These are phyloP conservation scores for Sapajus apella DNA, from an alignment of 2,113 vertebrate genomes.

Conservation along the genomic window DNA sequence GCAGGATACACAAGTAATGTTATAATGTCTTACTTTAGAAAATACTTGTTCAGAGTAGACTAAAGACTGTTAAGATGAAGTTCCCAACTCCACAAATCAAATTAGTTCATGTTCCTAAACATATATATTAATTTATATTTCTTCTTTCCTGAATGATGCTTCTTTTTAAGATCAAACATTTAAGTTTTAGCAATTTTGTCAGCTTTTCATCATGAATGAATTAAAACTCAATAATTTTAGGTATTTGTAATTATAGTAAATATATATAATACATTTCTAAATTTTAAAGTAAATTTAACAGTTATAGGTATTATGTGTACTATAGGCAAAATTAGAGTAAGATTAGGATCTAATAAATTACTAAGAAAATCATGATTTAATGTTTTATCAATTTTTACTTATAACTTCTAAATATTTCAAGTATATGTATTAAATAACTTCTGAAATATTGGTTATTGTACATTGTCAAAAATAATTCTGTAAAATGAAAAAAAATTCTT, in stretches of 20 bases:
- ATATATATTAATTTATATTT: not conserved
- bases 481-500: not conserved
- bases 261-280: not conserved
- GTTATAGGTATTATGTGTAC: not conserved
- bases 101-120: not conserved
- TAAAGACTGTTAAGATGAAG: not conserved
- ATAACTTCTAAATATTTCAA: not conserved
- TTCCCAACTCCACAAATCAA: not conserved
- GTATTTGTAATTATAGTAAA: not conserved
- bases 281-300: not conserved
- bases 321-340: not conserved
- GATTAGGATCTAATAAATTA: not conserved
- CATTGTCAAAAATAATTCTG: not conserved
- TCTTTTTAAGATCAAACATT: not conserved
- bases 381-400: not conserved
- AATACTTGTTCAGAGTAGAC: not conserved
- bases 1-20: not conserved
- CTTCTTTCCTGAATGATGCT: not conserved
- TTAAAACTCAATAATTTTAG: not conserved
- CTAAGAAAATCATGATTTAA: not conserved
- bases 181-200: not conserved
- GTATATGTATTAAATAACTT: not conserved
- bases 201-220: not conserved
- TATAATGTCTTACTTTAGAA: not conserved
- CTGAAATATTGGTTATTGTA: not conserved